phyloP scores from a whole-genome alignment of 2,797 vertebrate genomes.

The Discoglossus pictus region DNA sequence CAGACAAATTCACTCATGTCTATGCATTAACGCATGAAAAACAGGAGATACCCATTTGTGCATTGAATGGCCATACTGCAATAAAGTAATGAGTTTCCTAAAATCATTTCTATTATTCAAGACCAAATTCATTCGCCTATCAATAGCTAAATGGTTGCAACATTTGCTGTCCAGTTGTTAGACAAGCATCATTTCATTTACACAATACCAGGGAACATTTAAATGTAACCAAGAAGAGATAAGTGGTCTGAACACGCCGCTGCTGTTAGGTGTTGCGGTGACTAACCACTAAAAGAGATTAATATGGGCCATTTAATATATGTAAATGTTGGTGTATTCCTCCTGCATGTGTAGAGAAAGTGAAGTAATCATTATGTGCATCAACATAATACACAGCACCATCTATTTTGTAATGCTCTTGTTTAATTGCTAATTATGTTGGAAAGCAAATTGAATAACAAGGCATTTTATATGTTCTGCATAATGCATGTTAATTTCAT shows the following conservation, averaged over 20 bases:
- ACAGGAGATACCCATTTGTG: constrained; percentile 32
- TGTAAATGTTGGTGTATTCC: constrained; percentile 46
- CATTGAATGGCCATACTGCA: constrained; percentile 34
- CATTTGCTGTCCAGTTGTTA: constrained; percentile 52
- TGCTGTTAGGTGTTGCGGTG: constrained; percentile 25
- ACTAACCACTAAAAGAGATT: constrained; percentile 39
- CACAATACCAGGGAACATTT: constrained; percentile 44
- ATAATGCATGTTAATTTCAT: constrained; percentile 14
- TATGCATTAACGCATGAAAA: constrained; percentile 1
- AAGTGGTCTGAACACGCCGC: constrained; percentile 34
- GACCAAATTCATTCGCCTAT: constrained; percentile 39
- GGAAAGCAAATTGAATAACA: constrained; percentile 11
- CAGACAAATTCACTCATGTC: no score
- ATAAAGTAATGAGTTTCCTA: constrained; percentile 37
- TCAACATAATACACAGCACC: constrained; percentile 17
- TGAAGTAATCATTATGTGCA: constrained; percentile 22
- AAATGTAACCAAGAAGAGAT: constrained; percentile 46
- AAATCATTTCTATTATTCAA: constrained; percentile 30
- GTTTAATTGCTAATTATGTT: constrained; percentile 39
- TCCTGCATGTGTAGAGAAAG: constrained; percentile 23
- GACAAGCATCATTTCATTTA: constrained; percentile 50
- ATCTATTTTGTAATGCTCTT: constrained; percentile 26
- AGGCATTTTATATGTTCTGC: constrained; percentile 1
- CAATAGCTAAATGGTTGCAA: constrained; percentile 47
- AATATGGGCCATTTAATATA: constrained; percentile 45